phyloP scores from a whole-genome alignment of 2,113 vertebrate species.

The Takifugu flavidus region DNA sequence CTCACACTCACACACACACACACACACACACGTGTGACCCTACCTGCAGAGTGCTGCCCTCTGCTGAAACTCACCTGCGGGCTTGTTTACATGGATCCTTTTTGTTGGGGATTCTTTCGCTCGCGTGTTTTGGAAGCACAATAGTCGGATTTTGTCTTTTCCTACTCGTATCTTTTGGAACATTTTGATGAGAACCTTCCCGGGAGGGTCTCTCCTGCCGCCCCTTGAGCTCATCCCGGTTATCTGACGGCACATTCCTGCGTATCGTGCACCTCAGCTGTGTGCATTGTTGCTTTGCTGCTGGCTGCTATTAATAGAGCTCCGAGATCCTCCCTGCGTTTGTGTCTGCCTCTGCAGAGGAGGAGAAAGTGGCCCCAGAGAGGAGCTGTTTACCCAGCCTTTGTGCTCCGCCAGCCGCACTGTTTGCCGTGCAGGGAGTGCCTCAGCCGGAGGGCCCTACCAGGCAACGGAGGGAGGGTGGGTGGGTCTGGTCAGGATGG shows the following conservation, averaged over 20 bases:
- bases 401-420: constrained; percentile 59
- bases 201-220: background rate
- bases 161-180: no score
- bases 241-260: constrained; percentile 55
- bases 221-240: constrained; percentile 31
- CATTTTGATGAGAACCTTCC: background rate
- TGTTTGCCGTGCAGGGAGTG: constrained; percentile 76
- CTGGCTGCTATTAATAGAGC: constrained; percentile 65
- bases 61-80: constrained; percentile 25
- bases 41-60: constrained; percentile 9
- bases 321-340: constrained; percentile 68
- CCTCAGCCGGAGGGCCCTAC: constrained; percentile 48
- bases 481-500: constrained; percentile 12
- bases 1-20: constrained; percentile 19
- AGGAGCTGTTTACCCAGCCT: constrained; percentile 73
- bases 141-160: background rate
- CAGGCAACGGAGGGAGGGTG: constrained; percentile 28
- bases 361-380: constrained; percentile 44
- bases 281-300: constrained; percentile 58
- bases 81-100: background rate
- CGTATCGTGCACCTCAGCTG: constrained; percentile 57
- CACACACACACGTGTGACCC: constrained; percentile 4
- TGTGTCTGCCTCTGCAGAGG: constrained; percentile 46
- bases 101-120: background rate
- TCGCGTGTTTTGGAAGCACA: no score